phyloP scores from a whole-genome alignment of 1,140 invertebrate species.

The Procambarus virginalis region DNA sequence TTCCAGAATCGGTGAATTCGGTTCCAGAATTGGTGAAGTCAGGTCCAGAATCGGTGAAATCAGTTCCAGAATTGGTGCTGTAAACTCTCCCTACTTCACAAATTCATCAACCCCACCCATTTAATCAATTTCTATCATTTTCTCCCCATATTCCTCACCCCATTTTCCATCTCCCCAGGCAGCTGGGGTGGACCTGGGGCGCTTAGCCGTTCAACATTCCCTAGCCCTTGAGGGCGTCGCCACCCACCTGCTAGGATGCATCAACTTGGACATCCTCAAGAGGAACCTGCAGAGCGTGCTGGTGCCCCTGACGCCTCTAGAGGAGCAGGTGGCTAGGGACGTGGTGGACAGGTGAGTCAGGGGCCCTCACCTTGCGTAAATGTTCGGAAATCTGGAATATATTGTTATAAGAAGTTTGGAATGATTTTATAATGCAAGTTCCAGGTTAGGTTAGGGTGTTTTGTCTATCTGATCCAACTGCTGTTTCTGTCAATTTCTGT shows the following conservation, averaged over 20 bases:
- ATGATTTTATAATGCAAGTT: no score
- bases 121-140: neutral
- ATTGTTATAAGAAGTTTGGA: neutral
- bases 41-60: no score
- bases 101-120: no score
- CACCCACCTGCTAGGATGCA: constrained; percentile 83
- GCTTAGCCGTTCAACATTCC: constrained; percentile 82
- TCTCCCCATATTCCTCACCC: neutral
- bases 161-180: constrained; percentile 73
- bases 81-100: no score
- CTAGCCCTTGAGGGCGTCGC: constrained; percentile 76
- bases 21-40: no score
- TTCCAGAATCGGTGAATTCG: no score
- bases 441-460: no score
- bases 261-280: constrained; percentile 78
- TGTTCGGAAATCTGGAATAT: no score
- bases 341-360: constrained; percentile 20
- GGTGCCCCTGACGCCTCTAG: neutral
- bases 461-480: no score
- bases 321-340: constrained; percentile 3
- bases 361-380: no score
- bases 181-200: constrained; percentile 81
- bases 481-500: no score
- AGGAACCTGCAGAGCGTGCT: constrained; percentile 77
- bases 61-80: no score